phyloP scores from a whole-genome alignment of 1,140 invertebrate species.

The Delia radicum region DNA sequence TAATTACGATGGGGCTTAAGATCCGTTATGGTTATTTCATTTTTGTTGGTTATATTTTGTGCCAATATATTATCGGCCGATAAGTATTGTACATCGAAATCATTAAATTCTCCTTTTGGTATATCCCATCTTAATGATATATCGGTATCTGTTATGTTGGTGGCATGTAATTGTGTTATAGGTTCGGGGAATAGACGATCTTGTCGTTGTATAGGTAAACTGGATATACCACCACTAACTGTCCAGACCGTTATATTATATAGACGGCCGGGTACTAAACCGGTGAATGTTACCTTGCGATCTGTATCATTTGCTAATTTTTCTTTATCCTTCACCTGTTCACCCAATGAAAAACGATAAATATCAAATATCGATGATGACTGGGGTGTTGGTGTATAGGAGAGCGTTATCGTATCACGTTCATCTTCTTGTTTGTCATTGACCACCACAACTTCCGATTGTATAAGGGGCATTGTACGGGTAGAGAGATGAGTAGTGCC shows the following conservation, averaged over 20 bases:
- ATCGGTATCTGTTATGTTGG: slow-evolving; percentile 74
- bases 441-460: slow-evolving; percentile 86
- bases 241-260: slow-evolving; percentile 94
- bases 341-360: slow-evolving; percentile 80
- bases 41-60: slow-evolving; percentile 71
- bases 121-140: slow-evolving; percentile 79
- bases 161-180: slow-evolving; percentile 77
- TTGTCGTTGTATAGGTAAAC: slow-evolving; percentile 79
- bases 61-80: slow-evolving; percentile 66
- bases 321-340: slow-evolving; percentile 71
- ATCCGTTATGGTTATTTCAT: slow-evolving; percentile 70
- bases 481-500: slow-evolving; percentile 70
- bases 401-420: slow-evolving; percentile 71
- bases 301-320: slow-evolving; percentile 74
- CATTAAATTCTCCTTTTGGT: slow-evolving; percentile 81
- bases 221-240: slow-evolving; percentile 77
- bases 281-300: slow-evolving; percentile 79
- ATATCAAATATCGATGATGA: slow-evolving; percentile 75
- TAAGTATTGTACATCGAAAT: slow-evolving; percentile 85
- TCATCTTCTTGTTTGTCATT: slow-evolving; percentile 76
- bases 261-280: slow-evolving; percentile 75
- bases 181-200: slow-evolving; percentile 84
- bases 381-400: slow-evolving; percentile 82
- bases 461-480: slow-evolving; percentile 83
- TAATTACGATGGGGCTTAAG: slow-evolving; percentile 84